phyloP scores from a whole-genome alignment of 2,797 vertebrate genomes.

The Pangasius sanitwongsei region DNA sequence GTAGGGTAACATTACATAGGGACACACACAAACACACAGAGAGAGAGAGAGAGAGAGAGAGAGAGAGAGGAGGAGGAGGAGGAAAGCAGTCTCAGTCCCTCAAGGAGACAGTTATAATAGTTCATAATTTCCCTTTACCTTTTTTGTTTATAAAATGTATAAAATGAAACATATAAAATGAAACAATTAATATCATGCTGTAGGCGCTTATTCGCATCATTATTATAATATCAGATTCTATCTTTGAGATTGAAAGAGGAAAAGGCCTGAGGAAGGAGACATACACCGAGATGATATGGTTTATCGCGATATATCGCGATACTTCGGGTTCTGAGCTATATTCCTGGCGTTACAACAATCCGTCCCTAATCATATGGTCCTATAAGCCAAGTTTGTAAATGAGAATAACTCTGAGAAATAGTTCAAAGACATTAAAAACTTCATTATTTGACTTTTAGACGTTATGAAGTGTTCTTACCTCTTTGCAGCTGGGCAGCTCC shows the following conservation, averaged over 20 bases:
- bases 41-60: no score
- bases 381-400: background rate
- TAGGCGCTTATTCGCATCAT: background rate
- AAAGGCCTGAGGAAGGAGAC: background rate
- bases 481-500: constrained; percentile 79
- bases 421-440: background rate
- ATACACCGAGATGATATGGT: background rate
- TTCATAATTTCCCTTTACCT: background rate
- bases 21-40: no score
- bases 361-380: no score
- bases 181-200: background rate
- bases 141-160: background rate
- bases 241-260: background rate
- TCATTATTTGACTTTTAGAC: background rate
- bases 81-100: background rate
- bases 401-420: background rate
- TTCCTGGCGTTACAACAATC: background rate
- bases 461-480: constrained; percentile 69
- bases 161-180: no score
- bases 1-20: no score
- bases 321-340: background rate
- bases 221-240: background rate
- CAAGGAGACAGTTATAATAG: background rate
- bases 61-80: background rate
- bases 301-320: background rate